Evolutionary conservation across 2,888 invertebrate genomes (phyloP).

Genomic region (Meta bourneti): DNA sequence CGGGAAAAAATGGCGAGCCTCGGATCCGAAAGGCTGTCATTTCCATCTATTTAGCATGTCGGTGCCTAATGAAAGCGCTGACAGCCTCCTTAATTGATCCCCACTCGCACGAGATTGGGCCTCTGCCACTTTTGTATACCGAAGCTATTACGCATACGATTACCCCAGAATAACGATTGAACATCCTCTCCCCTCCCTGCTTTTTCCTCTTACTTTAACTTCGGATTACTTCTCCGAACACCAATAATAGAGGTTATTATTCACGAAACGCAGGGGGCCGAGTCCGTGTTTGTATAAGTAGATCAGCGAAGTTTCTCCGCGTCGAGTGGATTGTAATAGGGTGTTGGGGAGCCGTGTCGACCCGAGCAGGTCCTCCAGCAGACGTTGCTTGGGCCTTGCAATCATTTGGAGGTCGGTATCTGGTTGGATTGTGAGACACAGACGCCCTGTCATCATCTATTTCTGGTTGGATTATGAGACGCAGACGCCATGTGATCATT

Average conservation of each 20-base stretch:
- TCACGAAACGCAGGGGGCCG: neutral
- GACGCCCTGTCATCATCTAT: too few relatives aligned
- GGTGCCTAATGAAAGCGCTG: slow-evolving; percentile 74
- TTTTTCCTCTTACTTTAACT: neutral
- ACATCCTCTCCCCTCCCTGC: slow-evolving; percentile 1
- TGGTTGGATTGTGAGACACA: too few relatives aligned
- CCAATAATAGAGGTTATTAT: slow-evolving; percentile 39
- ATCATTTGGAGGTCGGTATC: too few relatives aligned
- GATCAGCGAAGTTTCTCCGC: neutral
- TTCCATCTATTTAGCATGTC: slow-evolving; percentile 75
- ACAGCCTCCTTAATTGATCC: slow-evolving; percentile 70
- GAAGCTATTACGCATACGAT: slow-evolving; percentile 62
- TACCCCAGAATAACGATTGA: slow-evolving; percentile 56
- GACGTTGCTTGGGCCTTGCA: too few relatives aligned
- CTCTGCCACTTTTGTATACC: slow-evolving; percentile 46
- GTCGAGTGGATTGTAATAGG: too few relatives aligned
- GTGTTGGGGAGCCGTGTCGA: too few relatives aligned
- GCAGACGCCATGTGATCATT: too few relatives aligned
- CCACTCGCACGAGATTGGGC: slow-evolving; percentile 63
- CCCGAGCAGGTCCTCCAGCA: too few relatives aligned
- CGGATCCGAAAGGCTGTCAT: slow-evolving; percentile 53
- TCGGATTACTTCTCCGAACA: slow-evolving; percentile 25
- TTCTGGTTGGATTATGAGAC: too few relatives aligned
- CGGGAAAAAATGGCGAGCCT: slow-evolving; percentile 31
- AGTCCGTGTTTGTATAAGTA: neutral